Evolutionary conservation across 2,888 invertebrate species (phyloP), one percentile per base, ranked within the genome.

Genomic region (Oxytorus armatus): DNA sequence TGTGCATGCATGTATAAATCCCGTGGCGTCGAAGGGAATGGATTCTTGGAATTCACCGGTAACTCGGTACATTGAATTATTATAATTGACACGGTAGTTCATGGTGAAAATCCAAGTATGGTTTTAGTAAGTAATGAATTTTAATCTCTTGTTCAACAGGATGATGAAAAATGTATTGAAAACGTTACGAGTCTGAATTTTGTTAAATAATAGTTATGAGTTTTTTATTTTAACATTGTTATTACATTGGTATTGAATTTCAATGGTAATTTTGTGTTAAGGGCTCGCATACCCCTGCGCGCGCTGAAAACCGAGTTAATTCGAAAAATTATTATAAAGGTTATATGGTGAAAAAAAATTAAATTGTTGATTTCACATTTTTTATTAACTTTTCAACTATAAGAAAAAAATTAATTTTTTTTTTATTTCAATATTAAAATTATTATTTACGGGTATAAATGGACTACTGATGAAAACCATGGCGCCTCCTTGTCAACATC

Each of bases 1-100:
- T 39, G n/a, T 36, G 36, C 44, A 21, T 42, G 25, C 21, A 29
- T 33, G 16, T n/a, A 68, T 44, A 1, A 16, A 11, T n/a, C 42
- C 44, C 39, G 29, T 69, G 68, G 44, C 70, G 47, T 33, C 44
- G 21, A 49, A 47, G 10, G 21, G 14, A 36, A 36, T 36, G 23
- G 59, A 36, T 70, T 70, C 70, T 23, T 11, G 49, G 70, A 70
- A 70, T 70, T 49, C 11, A 59, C 47, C 57, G 36, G 23, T 44
- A 47, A 36, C 39, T 33, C 36, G 59, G 33, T 49, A 49, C 47
- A 23, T 59, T 70, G 44, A 57, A 59, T 70, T 70, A 70, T 70
- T 16, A 59, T 57, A 70, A 70, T 70, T 70, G 33, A 70, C 21
- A 1, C 23, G 16, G 23, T 23, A 47, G 23, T 59, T 23, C 23